Percentiles rank a stretch among this genome's conserved stretches.
Conservation (phyloP, 2,888 invertebrate species). For the Allophyes oxyacanthae region DNA sequence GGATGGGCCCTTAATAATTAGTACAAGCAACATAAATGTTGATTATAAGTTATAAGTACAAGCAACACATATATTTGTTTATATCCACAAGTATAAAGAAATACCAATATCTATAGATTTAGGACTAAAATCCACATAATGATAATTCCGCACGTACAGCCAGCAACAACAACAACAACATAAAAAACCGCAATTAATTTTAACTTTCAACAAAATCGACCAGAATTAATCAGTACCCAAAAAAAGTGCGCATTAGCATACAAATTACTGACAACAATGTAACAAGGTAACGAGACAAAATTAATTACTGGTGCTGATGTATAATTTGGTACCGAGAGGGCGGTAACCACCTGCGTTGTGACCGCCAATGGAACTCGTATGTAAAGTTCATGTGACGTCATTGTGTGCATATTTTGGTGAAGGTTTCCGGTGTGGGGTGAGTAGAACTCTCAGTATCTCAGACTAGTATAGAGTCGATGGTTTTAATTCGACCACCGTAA, state of each 20-base stretch:
- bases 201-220: slow-evolving; percentile 21
- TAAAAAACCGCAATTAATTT: background rate
- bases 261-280: slow-evolving; percentile 49
- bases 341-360: slow-evolving; percentile 42
- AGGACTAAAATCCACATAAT: too few species aligned
- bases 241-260: slow-evolving; percentile 51
- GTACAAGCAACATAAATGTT: too few species aligned
- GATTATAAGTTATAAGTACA: too few species aligned
- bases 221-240: slow-evolving; percentile 33
- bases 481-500: too few species aligned
- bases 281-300: slow-evolving; percentile 56
- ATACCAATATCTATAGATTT: too few species aligned
- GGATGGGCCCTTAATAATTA: too few species aligned
- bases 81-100: too few species aligned
- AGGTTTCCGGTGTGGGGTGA: slow-evolving; percentile 6
- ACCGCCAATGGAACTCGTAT: slow-evolving; percentile 36
- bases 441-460: too few species aligned
- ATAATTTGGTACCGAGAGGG: slow-evolving; percentile 54
- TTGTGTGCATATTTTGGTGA: slow-evolving; percentile 15
- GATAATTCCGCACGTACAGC: background rate
- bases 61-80: too few species aligned
- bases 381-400: slow-evolving; percentile 27
- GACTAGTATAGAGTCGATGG: too few species aligned
- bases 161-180: slow-evolving; percentile 8
- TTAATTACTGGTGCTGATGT: slow-evolving; percentile 47